phyloP scores from a whole-genome alignment of 2,797 vertebrate species.

The Muscicapa comitata region DNA sequence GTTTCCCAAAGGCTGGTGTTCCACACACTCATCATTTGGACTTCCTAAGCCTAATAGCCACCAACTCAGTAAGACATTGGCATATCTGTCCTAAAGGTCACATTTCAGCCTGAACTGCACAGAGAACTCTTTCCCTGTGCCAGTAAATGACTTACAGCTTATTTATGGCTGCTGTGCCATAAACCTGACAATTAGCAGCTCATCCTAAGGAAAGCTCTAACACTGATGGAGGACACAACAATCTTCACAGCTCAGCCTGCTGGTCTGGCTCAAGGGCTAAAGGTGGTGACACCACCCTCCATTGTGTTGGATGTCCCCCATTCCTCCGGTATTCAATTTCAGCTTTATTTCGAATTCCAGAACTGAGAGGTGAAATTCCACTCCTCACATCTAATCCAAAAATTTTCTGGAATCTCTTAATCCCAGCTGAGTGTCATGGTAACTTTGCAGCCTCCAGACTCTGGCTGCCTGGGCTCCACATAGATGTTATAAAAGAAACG shows the following conservation, averaged over 20 bases:
- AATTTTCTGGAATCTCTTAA: not conserved
- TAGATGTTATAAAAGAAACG: accelerated
- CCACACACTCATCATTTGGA: not conserved
- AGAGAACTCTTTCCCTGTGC: not conserved
- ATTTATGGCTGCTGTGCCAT: not conserved
- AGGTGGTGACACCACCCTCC: not conserved
- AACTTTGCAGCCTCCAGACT: not conserved
- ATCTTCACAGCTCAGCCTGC: not conserved
- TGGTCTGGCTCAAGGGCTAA: not conserved
- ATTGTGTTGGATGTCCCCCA: not conserved
- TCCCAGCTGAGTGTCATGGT: not conserved
- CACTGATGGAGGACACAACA: not conserved
- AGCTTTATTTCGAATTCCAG: not conserved
- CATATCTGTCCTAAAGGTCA: not conserved
- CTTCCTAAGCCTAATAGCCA: not conserved
- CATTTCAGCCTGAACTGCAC: not conserved
- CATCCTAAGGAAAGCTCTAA: not conserved
- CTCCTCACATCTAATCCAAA: not conserved
- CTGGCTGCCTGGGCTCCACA: not conserved
- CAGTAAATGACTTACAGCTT: not conserved
- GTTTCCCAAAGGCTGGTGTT: not conserved
- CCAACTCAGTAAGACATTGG: not conserved
- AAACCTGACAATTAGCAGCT: not conserved
- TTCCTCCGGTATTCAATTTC: not conserved
- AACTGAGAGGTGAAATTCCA: not conserved